These are phyloP conservation scores for Agrypnia vestita DNA, from an alignment of 1,140 invertebrate species.

Conservation along the genomic window DNA sequence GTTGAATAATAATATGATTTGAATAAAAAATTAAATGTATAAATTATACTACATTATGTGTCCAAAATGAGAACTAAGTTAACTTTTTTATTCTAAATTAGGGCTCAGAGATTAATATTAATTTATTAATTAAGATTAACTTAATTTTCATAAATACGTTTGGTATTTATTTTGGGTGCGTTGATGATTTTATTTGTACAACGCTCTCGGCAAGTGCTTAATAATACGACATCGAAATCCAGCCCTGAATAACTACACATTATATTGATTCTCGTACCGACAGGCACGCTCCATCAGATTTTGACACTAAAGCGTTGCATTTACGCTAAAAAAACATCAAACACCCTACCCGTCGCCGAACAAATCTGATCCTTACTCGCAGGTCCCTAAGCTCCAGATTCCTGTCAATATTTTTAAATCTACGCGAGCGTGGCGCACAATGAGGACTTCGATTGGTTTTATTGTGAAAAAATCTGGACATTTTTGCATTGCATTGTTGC, in stretches of 20 bases:
- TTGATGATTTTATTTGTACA: not conserved
- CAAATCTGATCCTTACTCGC: not conserved
- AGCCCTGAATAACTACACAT: not conserved
- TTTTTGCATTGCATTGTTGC: conserved; percentile 48
- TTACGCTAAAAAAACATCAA: conserved; percentile 10
- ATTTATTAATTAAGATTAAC: not conserved
- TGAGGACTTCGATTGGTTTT: conserved; percentile 43
- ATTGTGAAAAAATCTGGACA: conserved; percentile 54
- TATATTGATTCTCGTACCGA: conserved; percentile 47
- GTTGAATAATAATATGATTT: no score
- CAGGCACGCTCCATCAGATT: conserved; percentile 49
- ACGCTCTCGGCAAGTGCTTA: not conserved
- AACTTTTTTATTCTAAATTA: no score
- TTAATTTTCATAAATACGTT: no score
- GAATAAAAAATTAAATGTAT: no score
- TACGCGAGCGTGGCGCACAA: conserved; percentile 29
- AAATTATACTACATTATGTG: no score
- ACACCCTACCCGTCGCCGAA: not conserved
- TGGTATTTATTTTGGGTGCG: no score
- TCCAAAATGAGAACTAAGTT: no score
- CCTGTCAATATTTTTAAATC: not conserved
- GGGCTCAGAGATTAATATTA: no score
- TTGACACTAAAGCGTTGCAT: conserved; percentile 50
- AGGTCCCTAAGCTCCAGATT: not conserved
- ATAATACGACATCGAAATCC: not conserved